phyloP scores from a whole-genome alignment of 92 coral and sea anemone species.

The Phymanthus crucifer region DNA sequence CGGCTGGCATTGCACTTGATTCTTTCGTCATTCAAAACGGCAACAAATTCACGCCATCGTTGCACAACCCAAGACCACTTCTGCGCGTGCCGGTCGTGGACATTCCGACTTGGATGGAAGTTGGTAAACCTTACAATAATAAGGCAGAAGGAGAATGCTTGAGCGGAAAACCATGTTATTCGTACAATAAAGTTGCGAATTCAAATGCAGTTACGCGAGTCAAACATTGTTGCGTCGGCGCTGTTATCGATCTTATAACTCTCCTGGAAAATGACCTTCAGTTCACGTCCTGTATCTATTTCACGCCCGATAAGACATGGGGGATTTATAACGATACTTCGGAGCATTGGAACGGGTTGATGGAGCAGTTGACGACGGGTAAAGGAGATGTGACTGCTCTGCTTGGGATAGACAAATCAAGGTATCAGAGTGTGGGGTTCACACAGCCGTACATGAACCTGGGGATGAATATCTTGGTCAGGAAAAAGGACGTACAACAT shows the following conservation, averaged over 20 bases:
- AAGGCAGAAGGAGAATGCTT: slow-evolving; percentile 30
- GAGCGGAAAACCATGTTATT: slow-evolving; percentile 50
- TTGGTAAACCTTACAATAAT: slow-evolving; percentile 28
- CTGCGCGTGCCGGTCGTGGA: slow-evolving; percentile 58
- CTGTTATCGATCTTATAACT: slow-evolving; percentile 55
- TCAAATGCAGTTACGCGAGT: neutral
- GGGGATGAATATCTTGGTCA: slow-evolving; percentile 60
- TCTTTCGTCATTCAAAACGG: slow-evolving; percentile 30
- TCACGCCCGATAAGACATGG: slow-evolving; percentile 51
- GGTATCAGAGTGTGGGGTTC: slow-evolving; percentile 37
- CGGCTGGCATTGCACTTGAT: slow-evolving; percentile 59
- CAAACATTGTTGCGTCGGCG: slow-evolving; percentile 53
- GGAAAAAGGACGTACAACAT: slow-evolving; percentile 13
- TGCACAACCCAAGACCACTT: slow-evolving; percentile 33
- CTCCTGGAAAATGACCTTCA: slow-evolving; percentile 54
- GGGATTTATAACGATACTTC: slow-evolving; percentile 24
- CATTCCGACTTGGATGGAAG: slow-evolving; percentile 49
- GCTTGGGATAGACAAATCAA: slow-evolving; percentile 33
- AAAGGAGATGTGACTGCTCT: slow-evolving; percentile 57
- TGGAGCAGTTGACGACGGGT: slow-evolving; percentile 48
- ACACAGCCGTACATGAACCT: slow-evolving; percentile 51
- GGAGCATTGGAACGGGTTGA: slow-evolving; percentile 51
- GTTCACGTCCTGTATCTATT: slow-evolving; percentile 47
- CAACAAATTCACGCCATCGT: slow-evolving; percentile 28
- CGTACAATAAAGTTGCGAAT: neutral